These are phyloP conservation scores for Centruroides vittatus DNA, from an alignment of 1,140 invertebrate species.

Conservation along the genomic window DNA sequence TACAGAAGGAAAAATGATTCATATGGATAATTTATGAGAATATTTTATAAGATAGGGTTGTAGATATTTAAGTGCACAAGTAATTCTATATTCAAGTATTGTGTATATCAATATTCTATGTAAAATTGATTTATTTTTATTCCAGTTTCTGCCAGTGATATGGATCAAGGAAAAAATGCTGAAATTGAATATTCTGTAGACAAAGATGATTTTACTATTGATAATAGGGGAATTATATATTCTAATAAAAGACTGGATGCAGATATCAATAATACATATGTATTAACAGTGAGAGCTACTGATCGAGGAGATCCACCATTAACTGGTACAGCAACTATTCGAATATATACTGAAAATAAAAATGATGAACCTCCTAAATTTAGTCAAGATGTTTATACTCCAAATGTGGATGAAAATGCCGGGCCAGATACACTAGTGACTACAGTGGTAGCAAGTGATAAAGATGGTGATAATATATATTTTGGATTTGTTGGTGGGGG, in stretches of 20 bases:
- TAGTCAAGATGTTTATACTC: conserved; percentile 89
- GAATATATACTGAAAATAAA: conserved; percentile 90
- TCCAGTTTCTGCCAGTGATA: conserved; percentile 74
- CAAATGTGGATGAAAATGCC: conserved; percentile 89
- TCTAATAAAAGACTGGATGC: conserved; percentile 87
- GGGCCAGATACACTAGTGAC: conserved; percentile 85
- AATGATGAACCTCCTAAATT: conserved; percentile 94
- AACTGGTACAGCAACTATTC: conserved; percentile 77
- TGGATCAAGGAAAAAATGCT: conserved; percentile 80
- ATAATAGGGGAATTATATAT: conserved; percentile 75
- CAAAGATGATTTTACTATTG: conserved; percentile 84
- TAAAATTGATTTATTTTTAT: not conserved
- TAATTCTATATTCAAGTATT: not conserved
- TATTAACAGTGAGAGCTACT: conserved; percentile 79
- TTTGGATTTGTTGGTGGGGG: conserved; percentile 86
- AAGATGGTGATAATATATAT: conserved; percentile 85
- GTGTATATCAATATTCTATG: not conserved
- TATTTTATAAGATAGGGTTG: too few relatives aligned
- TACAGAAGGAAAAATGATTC: too few relatives aligned
- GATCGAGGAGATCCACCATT: conserved; percentile 85
- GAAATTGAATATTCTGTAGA: conserved; percentile 85
- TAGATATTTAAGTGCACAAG: not conserved
- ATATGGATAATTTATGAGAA: too few relatives aligned
- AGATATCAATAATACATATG: conserved; percentile 91
- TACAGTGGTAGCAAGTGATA: conserved; percentile 86